Base-by-base conservation (phyloP, 2,797 vertebrate species). In the Triplophysa bombifrons region DNA sequence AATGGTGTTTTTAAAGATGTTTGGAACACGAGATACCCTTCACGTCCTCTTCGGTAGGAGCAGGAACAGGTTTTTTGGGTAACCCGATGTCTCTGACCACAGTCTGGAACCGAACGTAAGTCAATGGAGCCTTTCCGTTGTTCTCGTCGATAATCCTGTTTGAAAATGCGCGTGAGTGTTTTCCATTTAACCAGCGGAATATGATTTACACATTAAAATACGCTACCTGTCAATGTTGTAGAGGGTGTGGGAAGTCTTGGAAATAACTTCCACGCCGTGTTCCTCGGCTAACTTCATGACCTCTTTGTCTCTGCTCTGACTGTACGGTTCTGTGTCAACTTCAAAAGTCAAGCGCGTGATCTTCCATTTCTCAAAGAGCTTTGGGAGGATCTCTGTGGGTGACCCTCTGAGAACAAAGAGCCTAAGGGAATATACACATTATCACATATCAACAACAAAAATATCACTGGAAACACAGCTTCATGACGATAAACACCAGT, bases 141-240 rank as follows among this genome's bases (percentile, higher is more conserved):
- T 94, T 94, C 84, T 93, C 87, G n/a, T 90, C 86, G 0, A 95
- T 92, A 38, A 94, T 83, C 85, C 93, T 95, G 58, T 88, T 27
- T 22, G n/a, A 78, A 53, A 63, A 75, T 13, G 7, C 50, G 13
- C 8, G 58, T 34, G 22, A 69, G 19, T 60, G 8, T 71, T 63
- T 72, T 72, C 14, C 51, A 30, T 30, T 2, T 34, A 5, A 58
- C 58, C 14, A 16, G 10, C 0, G 27, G 25, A 34, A 17, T 22
- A 30, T 56, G 60, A 64, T 27, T 38, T 7, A 11, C 14, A 41
- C 2, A 56, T 27, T 3, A 75, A 41, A 14, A 5, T 13, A 16
- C 13, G 1, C 30, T 86, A 94, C 92, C 93, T 92, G 27, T 94
- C 80, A 0, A 89, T 87, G 41, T 94, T 83, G 65, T 93, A 92